phyloP scores from a whole-genome alignment of 2,113 vertebrate genomes.

The Ptilorrhoa leucosticta region DNA sequence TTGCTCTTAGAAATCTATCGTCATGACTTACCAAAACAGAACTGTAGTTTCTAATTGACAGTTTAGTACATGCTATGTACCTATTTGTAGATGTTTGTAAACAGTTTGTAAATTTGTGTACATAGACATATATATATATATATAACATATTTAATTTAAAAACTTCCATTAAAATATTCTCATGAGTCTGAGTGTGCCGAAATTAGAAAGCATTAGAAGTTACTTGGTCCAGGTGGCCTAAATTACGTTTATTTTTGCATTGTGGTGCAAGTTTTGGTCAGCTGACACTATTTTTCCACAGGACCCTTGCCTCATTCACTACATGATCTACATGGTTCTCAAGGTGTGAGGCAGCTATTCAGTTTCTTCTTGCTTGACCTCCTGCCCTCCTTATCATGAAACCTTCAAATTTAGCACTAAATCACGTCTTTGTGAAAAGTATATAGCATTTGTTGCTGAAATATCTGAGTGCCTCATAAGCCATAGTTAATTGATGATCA shows the following conservation, averaged over 20 bases:
- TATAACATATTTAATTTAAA: neutral
- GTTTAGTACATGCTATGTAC: neutral
- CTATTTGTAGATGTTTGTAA: neutral
- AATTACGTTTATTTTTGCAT: neutral
- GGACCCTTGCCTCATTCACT: neutral
- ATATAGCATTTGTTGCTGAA: neutral
- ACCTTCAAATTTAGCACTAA: neutral
- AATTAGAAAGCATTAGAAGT: neutral
- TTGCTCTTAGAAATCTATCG: neutral
- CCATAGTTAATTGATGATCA: neutral
- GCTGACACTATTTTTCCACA: neutral
- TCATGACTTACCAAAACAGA: neutral
- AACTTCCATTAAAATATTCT: neutral
- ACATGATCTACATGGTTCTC: neutral
- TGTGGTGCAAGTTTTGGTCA: neutral
- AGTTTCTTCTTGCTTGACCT: neutral
- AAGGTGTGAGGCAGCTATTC: neutral
- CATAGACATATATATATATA: rapidly evolving
- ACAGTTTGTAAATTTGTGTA: neutral
- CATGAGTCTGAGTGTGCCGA: neutral
- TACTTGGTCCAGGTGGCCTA: neutral
- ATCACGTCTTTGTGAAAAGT: neutral
- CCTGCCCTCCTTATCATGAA: neutral
- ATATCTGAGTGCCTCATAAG: neutral
- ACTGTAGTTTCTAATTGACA: neutral